Evolutionary conservation across 2,888 invertebrate genomes (phyloP), one percentile per base, ranked within the genome.

Genomic region (Myathropa florea): DNA sequence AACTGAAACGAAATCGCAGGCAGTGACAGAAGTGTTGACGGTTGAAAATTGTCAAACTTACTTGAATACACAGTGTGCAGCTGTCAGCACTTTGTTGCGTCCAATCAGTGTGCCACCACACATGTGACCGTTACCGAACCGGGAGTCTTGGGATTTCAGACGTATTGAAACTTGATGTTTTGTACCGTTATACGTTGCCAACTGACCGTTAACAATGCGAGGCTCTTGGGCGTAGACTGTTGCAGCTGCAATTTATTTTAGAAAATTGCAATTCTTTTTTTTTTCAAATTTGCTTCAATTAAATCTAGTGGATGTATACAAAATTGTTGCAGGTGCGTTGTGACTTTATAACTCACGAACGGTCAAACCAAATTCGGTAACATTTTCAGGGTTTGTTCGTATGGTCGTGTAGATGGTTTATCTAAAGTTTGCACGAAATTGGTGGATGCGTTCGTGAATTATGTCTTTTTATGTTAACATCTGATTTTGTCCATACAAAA

Each of bases 1-100:
- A 61, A 80, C 92, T 92, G 24, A 65, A 61, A 46, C 7, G 46
- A 18, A 18, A 46, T 6, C 4, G n/a, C 6, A 39, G 14, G 14
- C 10, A 12, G 10, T 2, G 2, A 12, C n/a, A 39, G 2, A 21
- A 7, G 18, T 46, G 46, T 0, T 57, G 12, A 12, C 12, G 24
- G 24, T 4, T 10, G 57, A 3, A 14, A 2, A 9, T 12, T 10
- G 24, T 23, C 14, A 24, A 46, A 90, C 90, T 91, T 70, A 92
- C 92, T 91, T 90, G 85, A 90, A 92, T 9, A 92, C 84, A 26
- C 92, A 92, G 67, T 92, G 92, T 2, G 92, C 92, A 0, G 92
- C 92, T 14, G 92, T 92, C 9, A 92, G 73, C 2, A 92, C 91
- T 88, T 91, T 92, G 39, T 88, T 90, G n/a, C 82, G 84, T 0